phyloP scores from a whole-genome alignment of 2,113 vertebrate species.

The Mionectes macconnelli region DNA sequence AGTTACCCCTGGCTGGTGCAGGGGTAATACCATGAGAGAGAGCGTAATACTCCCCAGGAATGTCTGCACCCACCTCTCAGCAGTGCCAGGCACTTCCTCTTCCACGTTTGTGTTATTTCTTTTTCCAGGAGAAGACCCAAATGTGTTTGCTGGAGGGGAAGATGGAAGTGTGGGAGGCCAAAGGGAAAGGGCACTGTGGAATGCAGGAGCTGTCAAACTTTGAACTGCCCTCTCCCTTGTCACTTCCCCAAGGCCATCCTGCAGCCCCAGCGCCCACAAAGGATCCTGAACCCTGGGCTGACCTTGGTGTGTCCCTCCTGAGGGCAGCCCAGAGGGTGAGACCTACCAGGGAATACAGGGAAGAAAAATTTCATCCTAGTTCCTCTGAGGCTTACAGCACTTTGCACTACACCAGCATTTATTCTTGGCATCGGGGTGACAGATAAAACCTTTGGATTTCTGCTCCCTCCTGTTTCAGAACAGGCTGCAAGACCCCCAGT shows the following conservation, averaged over 20 bases:
- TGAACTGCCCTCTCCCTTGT: neutral
- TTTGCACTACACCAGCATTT: neutral
- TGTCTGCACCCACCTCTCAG: neutral
- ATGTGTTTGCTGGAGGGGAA: neutral
- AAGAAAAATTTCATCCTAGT: neutral
- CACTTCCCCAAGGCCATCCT: neutral
- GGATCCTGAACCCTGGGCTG: neutral
- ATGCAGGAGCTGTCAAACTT: neutral
- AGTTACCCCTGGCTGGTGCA: neutral
- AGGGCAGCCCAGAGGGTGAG: neutral
- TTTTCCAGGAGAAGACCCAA: neutral
- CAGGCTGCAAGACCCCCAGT: neutral
- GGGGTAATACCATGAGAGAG: neutral
- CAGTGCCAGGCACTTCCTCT: accelerated
- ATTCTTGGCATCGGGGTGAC: neutral
- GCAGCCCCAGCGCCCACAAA: neutral
- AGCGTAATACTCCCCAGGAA: neutral
- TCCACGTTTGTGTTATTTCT: neutral
- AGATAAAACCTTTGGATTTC: neutral
- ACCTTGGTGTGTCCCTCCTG: neutral
- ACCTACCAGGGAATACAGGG: neutral
- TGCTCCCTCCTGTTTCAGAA: neutral
- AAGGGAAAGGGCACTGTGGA: neutral
- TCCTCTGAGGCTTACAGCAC: neutral
- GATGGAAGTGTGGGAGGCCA: neutral